phyloP scores from a whole-genome alignment of 2,888 invertebrate species.

The Blomia tropicalis region DNA sequence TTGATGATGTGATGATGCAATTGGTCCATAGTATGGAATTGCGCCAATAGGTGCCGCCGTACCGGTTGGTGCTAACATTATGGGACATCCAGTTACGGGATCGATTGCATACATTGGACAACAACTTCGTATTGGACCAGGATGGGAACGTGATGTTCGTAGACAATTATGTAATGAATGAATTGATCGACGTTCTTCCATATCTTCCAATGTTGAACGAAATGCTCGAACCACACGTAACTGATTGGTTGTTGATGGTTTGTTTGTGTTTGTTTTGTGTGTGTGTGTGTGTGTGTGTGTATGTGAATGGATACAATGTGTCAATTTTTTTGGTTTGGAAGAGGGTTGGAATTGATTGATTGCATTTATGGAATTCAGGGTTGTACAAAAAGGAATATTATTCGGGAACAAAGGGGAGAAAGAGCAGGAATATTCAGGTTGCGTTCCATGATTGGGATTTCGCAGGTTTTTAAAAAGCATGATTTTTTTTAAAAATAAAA shows the following conservation, averaged over 20 bases:
- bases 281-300: neutral
- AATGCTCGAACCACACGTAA: conserved; percentile 99
- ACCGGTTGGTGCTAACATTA: neutral
- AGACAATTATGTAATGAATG: conserved; percentile 80
- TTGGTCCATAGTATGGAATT: too few species aligned
- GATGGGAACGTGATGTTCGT: conserved; percentile 51
- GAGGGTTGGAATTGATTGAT: neutral
- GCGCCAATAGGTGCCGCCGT: neutral
- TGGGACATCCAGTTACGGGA: neutral
- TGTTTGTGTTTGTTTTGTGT: neutral
- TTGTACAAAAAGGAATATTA: too few species aligned
- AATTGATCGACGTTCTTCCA: conserved; percentile 95
- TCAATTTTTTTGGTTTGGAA: neutral
- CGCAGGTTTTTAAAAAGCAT: too few species aligned
- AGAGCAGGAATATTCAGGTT: too few species aligned
- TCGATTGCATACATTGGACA: conserved; percentile 3
- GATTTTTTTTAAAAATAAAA: too few species aligned
- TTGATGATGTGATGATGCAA: neutral
- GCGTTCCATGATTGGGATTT: too few species aligned
- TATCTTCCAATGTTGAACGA: conserved; percentile 97
- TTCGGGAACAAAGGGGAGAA: too few species aligned
- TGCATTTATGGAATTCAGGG: too few species aligned
- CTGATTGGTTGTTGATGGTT: conserved; percentile 47
- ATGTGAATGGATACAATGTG: neutral
- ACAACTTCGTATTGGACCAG: conserved; percentile 44